phyloP scores from a whole-genome alignment of 2,797 vertebrate genomes.

The Clarias fuscus region DNA sequence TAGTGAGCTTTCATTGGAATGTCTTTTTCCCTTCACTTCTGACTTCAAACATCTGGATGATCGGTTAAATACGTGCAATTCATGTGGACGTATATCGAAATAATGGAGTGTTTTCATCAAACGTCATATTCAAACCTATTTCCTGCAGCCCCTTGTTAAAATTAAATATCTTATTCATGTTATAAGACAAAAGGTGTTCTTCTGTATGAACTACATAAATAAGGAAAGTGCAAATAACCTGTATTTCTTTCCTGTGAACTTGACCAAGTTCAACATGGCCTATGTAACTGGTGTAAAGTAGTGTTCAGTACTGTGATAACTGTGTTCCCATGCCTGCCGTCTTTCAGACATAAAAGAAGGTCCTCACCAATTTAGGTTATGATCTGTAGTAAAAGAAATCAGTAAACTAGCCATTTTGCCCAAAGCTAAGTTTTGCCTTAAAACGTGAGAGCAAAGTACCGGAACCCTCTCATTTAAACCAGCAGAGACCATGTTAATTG shows the following conservation, averaged over 20 bases:
- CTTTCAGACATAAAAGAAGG: slow-evolving; percentile 37
- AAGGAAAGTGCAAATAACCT: slow-evolving; percentile 19
- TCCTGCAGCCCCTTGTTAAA: slow-evolving; percentile 7
- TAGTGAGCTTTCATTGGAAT: slow-evolving; percentile 24
- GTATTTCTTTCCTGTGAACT: slow-evolving; percentile 28
- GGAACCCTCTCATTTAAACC: slow-evolving; percentile 3
- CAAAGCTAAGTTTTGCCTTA: neutral
- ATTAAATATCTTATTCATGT: neutral
- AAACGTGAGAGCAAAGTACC: neutral
- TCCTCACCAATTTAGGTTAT: slow-evolving; percentile 26
- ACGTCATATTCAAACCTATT: slow-evolving; percentile 41
- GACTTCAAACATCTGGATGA: slow-evolving; percentile 50
- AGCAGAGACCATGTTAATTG: neutral
- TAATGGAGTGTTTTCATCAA: slow-evolving; percentile 31
- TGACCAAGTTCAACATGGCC: slow-evolving; percentile 1
- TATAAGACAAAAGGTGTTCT: neutral
- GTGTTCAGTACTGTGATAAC: slow-evolving; percentile 10
- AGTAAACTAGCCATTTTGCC: slow-evolving; percentile 30
- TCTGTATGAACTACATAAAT: neutral
- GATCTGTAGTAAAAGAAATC: slow-evolving; percentile 26
- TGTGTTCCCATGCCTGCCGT: slow-evolving; percentile 24
- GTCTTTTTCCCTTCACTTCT: slow-evolving; percentile 24
- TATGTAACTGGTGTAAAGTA: slow-evolving; percentile 21
- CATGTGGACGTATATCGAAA: slow-evolving; percentile 39
- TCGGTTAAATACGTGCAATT: slow-evolving; percentile 29